Evolutionary conservation across 2,113 vertebrate genomes (phyloP).

Genomic region (Anarrhichthys ocellatus): DNA sequence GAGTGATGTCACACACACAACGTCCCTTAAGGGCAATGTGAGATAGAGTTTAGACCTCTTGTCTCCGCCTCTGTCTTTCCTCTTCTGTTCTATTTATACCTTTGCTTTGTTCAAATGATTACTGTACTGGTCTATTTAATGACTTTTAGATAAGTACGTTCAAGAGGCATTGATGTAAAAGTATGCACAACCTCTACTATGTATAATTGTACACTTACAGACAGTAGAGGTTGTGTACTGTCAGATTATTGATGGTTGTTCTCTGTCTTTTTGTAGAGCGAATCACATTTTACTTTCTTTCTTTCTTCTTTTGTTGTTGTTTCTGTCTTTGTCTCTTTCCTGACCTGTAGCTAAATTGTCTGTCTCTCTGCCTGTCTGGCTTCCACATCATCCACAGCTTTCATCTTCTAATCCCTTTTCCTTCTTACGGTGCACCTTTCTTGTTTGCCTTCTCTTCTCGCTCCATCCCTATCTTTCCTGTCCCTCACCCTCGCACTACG

Average conservation of each 20-base stretch:
- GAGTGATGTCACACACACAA: conserved; percentile 80
- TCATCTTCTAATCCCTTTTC: conserved; percentile 34
- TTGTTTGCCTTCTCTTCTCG: conserved; percentile 17
- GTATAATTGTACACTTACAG: not conserved
- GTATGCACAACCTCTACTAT: not conserved
- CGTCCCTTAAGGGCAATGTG: conserved; percentile 72
- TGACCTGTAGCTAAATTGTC: conserved; percentile 28
- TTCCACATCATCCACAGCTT: conserved; percentile 36
- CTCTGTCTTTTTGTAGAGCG: conserved; percentile 8
- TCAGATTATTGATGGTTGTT: conserved; percentile 9
- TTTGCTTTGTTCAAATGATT: conserved; percentile 11
- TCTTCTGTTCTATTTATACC: conserved; percentile 24
- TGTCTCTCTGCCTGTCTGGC: conserved; percentile 36
- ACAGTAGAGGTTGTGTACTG: not conserved
- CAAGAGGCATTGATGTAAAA: not conserved
- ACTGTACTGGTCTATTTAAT: not conserved
- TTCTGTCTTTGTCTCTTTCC: conserved; percentile 19
- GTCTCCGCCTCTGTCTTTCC: conserved; percentile 47
- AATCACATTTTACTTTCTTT: conserved; percentile 3
- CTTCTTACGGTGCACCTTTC: not conserved
- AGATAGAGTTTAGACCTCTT: conserved; percentile 67
- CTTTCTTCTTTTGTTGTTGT: conserved; percentile 4
- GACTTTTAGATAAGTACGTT: not conserved
- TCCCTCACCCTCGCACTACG: conserved; percentile 11
- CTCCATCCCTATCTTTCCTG: conserved; percentile 27